These are phyloP conservation scores for Platycercus adscitus DNA, from an alignment of 2,113 vertebrate species.

Conservation along the genomic window DNA sequence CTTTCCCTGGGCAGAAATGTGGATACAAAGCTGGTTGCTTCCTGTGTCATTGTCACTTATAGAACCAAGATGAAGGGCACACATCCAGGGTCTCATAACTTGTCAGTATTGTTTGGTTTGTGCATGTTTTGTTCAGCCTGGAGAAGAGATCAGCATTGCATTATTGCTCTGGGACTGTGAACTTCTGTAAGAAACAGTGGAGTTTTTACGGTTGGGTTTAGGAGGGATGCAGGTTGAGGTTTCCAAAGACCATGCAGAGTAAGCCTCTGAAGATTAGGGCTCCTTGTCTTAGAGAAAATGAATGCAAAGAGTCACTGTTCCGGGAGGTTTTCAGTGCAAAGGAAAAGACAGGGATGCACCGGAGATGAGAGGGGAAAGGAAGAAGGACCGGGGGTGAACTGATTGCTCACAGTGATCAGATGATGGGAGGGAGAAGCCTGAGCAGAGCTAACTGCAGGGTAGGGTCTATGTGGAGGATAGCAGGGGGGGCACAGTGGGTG, in stretches of 20 bases:
- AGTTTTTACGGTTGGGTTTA: neutral
- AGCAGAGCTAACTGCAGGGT: neutral
- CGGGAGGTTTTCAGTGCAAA: neutral
- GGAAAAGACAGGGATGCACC: fast-evolving
- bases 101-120: neutral
- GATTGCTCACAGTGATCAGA: fast-evolving
- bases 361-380: neutral
- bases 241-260: no score
- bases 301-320: neutral
- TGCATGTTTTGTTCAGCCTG: neutral
- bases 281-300: neutral
- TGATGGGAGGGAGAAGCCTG: neutral
- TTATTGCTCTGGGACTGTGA: neutral
- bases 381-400: fast-evolving
- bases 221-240: neutral
- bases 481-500: no score
- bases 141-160: neutral
- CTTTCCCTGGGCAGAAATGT: neutral
- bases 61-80: neutral
- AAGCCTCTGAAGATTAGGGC: neutral
- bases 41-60: neutral
- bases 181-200: neutral
- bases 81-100: neutral
- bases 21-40: neutral
- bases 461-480: fast-evolving